Evolutionary conservation across 2,797 vertebrate species (phyloP).

Genomic region (Menidia menidia): DNA sequence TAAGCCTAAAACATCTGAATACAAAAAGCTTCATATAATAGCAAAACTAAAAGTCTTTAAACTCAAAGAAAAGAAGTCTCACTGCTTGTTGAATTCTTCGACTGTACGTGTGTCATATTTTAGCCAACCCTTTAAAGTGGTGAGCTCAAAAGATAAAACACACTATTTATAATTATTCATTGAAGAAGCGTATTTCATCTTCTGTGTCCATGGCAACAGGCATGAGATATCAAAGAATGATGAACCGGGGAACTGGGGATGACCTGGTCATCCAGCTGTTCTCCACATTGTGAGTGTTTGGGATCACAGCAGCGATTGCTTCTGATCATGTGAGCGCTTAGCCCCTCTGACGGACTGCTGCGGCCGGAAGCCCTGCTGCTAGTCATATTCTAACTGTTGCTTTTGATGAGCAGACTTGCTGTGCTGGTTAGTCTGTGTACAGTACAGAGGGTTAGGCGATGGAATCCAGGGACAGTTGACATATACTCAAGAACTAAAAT

Average conservation of each 20-base stretch:
- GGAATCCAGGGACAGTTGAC: slow-evolving; percentile 12
- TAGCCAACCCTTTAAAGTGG: not conserved
- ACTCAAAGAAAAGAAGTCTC: not conserved
- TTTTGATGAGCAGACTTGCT: slow-evolving; percentile 52
- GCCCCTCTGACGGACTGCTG: slow-evolving; percentile 27
- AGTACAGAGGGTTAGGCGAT: slow-evolving; percentile 2
- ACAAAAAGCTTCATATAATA: slow-evolving; percentile 2
- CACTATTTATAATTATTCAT: slow-evolving; percentile 50
- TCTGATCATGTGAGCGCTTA: slow-evolving; percentile 46
- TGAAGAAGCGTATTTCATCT: slow-evolving; percentile 36
- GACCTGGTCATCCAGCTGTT: slow-evolving; percentile 20
- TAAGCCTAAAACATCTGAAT: slow-evolving; percentile 24
- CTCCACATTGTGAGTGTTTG: slow-evolving; percentile 14
- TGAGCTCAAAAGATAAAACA: slow-evolving; percentile 6
- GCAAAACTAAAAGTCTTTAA: slow-evolving; percentile 11
- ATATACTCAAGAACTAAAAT: slow-evolving; percentile 23
- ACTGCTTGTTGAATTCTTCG: not conserved
- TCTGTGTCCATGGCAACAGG: slow-evolving; percentile 69
- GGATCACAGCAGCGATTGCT: slow-evolving; percentile 40
- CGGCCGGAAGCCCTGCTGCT: slow-evolving; percentile 32
- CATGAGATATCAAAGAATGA: slow-evolving; percentile 30
- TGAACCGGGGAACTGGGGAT: slow-evolving; percentile 15
- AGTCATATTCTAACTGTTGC: slow-evolving; percentile 44
- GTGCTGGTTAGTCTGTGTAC: slow-evolving; percentile 43
- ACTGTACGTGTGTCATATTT: slow-evolving; percentile 1